phyloP scores from a whole-genome alignment of 2,797 vertebrate species.

The Moxostoma hubbsi region DNA sequence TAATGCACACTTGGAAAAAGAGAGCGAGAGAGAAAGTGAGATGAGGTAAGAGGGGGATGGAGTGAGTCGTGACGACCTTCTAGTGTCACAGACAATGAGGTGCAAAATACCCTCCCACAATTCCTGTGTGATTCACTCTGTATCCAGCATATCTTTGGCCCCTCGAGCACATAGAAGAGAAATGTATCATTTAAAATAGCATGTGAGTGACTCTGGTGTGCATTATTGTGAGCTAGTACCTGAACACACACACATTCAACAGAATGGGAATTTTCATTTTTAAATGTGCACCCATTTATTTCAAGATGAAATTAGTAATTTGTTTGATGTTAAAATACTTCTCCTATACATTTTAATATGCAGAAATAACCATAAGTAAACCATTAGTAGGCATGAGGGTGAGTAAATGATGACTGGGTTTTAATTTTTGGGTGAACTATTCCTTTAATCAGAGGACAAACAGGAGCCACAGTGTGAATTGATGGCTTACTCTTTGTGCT shows the following conservation, averaged over 20 bases:
- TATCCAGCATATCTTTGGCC: not conserved
- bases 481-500: slow-evolving; percentile 87
- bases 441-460: not conserved
- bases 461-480: not conserved
- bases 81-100: slow-evolving; percentile 41
- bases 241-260: not conserved
- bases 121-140: not conserved
- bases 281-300: too few species aligned
- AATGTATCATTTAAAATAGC: too few species aligned
- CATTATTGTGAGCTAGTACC: too few species aligned
- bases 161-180: not conserved
- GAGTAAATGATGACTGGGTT: too few species aligned
- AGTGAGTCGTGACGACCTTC: slow-evolving; percentile 42
- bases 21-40: slow-evolving; percentile 11
- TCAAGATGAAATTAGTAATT: too few species aligned
- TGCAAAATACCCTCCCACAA: slow-evolving; percentile 18
- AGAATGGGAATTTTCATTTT: too few species aligned
- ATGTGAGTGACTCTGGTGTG: too few species aligned
- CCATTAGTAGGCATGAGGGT: too few species aligned
- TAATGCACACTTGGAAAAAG: slow-evolving; percentile 20
- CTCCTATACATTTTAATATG: too few species aligned
- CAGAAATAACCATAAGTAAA: too few species aligned
- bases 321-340: too few species aligned
- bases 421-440: too few species aligned
- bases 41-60: not conserved